phyloP scores from a whole-genome alignment of 2,888 invertebrate species.

The Nowickia ferox region DNA sequence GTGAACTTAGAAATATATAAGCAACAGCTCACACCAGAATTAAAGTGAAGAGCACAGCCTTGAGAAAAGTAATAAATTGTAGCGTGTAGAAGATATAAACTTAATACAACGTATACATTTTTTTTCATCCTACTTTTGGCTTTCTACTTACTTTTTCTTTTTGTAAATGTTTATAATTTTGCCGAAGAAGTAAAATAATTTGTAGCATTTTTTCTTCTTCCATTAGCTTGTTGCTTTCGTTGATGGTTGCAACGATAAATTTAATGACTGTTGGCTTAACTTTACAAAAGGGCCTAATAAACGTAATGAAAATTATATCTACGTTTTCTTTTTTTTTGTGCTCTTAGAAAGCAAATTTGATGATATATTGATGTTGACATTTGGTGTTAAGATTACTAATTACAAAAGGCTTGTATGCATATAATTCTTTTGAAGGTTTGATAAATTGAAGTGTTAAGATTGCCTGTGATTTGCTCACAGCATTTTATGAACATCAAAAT shows the following conservation, averaged over 20 bases:
- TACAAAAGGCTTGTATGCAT: neutral
- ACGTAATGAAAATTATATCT: neutral
- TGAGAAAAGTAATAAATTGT: neutral
- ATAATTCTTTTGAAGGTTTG: neutral
- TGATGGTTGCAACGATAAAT: slow-evolving; percentile 1
- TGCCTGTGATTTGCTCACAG: too few relatives aligned
- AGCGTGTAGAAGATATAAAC: neutral
- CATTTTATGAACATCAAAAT: too few relatives aligned
- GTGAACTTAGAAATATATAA: neutral
- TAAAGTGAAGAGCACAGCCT: neutral
- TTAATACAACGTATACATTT: neutral
- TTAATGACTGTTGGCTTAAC: slow-evolving; percentile 1
- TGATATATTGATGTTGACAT: slow-evolving; percentile 4
- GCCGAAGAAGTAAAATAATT: neutral
- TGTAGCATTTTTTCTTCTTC: neutral
- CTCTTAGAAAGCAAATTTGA: neutral
- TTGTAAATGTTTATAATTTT: neutral
- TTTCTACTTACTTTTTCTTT: neutral
- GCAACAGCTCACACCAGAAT: neutral
- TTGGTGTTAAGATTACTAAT: neutral
- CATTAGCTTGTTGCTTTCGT: neutral
- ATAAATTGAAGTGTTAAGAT: too few relatives aligned
- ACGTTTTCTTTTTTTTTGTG: neutral
- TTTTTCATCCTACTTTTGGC: neutral
- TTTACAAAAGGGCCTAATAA: slow-evolving; percentile 4